These are phyloP conservation scores for Arctopsyche grandis DNA, from an alignment of 1,140 invertebrate genomes.

Conservation along the genomic window DNA sequence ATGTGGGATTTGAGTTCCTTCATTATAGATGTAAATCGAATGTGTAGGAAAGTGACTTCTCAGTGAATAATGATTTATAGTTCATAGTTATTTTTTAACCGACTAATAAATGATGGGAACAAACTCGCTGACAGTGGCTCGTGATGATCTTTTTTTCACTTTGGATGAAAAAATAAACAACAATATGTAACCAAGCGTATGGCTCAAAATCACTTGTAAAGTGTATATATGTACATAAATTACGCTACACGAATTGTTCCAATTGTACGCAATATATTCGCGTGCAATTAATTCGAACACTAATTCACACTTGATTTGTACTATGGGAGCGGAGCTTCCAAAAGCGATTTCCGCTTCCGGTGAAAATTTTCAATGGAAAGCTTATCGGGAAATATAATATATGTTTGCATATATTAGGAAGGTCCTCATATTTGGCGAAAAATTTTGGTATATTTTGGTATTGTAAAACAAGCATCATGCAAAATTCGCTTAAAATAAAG, in stretches of 20 bases:
- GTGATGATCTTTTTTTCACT: conserved; percentile 9
- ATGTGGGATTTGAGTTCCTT: conserved; percentile 22
- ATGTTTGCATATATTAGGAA: too few species aligned
- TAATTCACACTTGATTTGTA: neutral
- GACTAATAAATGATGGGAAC: conserved; percentile 33
- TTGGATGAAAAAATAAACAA: neutral
- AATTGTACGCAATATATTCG: neutral
- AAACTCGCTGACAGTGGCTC: conserved; percentile 24
- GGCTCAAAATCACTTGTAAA: neutral
- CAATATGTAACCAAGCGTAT: neutral
- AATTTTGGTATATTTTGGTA: too few species aligned
- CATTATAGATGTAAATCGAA: conserved; percentile 35
- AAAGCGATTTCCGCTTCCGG: neutral
- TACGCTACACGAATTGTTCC: neutral
- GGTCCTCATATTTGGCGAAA: too few species aligned
- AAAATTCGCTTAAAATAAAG: too few species aligned
- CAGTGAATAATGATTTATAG: conserved; percentile 31
- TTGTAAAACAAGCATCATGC: too few species aligned
- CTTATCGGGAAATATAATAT: too few species aligned
- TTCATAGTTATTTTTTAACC: conserved; percentile 4
- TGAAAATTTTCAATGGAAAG: neutral
- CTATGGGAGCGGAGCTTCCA: neutral
- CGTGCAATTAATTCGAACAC: neutral
- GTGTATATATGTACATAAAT: neutral
- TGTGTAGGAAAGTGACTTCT: conserved; percentile 27